A percentile compares a stretch with the other conserved stretches of the same genome.
Evolutionary conservation across 2,888 invertebrate species (phyloP).

Genomic region (Drosophila birchii): DNA sequence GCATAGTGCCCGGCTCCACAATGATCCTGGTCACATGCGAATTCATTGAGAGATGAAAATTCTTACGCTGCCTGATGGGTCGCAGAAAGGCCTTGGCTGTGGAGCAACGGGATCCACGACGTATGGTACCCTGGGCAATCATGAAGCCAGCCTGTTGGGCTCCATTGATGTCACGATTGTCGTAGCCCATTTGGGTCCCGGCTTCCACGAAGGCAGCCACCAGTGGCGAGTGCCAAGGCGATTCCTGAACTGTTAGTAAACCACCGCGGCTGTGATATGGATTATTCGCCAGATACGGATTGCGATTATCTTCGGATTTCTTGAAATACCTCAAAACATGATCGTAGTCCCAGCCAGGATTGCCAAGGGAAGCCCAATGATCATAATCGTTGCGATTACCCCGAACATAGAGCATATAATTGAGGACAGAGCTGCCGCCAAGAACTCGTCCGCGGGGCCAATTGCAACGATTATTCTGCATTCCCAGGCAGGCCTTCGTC

Average conservation of each 20-base stretch:
- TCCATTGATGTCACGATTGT: slow-evolving; percentile 93
- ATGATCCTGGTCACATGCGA: slow-evolving; percentile 91
- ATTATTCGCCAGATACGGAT: slow-evolving; percentile 90
- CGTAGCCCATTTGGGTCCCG: slow-evolving; percentile 92
- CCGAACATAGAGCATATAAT: slow-evolving; percentile 96
- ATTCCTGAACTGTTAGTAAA: slow-evolving; percentile 91
- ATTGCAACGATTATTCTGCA: slow-evolving; percentile 92
- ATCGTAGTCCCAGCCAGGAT: slow-evolving; percentile 94
- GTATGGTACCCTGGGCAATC: slow-evolving; percentile 92
- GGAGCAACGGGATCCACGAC: slow-evolving; percentile 92
- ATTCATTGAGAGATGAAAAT: slow-evolving; percentile 92
- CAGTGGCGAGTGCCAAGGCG: slow-evolving; percentile 93
- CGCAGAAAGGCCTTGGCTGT: slow-evolving; percentile 94
- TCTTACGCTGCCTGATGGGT: slow-evolving; percentile 90
- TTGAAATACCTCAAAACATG: slow-evolving; percentile 94
- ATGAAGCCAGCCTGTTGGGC: slow-evolving; percentile 92
- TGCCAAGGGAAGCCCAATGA: slow-evolving; percentile 93
- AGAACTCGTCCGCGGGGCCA: slow-evolving; percentile 96
- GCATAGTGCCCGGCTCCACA: slow-evolving; percentile 90
- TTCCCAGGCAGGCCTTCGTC: slow-evolving; percentile 91
- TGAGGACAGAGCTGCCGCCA: slow-evolving; percentile 94
- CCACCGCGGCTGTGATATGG: slow-evolving; percentile 91
- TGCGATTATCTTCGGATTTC: slow-evolving; percentile 94
- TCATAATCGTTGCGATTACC: slow-evolving; percentile 94
- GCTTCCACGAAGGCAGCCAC: slow-evolving; percentile 93